Conservation (phyloP, 2,797 vertebrate genomes). For the Pipistrellus nathusii region DNA sequence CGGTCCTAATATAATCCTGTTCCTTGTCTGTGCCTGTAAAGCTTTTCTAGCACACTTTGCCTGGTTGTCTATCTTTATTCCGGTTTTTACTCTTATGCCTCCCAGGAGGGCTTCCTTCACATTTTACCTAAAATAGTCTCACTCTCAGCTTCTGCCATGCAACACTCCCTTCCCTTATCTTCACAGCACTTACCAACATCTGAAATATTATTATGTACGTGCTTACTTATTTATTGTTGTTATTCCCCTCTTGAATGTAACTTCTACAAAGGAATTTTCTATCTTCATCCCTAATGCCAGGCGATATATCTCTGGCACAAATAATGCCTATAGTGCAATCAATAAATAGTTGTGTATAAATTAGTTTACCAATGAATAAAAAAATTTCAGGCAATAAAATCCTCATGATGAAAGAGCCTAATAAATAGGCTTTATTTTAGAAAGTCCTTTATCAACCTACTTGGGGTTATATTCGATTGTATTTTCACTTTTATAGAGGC, state of each 20-base stretch:
- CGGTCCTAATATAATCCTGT: not conserved
- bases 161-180: not conserved
- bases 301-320: not conserved
- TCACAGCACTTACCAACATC: not conserved
- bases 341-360: not conserved
- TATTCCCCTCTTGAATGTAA: not conserved
- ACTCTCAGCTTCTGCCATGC: not conserved
- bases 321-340: not conserved
- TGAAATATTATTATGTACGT: not conserved
- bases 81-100: not conserved
- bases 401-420: constrained; percentile 9
- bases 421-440: not conserved
- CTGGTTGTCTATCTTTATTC: not conserved
- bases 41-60: not conserved
- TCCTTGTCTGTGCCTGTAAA: not conserved
- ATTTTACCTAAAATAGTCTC: not conserved
- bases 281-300: not conserved
- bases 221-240: not conserved
- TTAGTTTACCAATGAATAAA: not conserved
- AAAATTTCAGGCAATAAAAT: constrained; percentile 20
- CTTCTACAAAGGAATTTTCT: not conserved
- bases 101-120: not conserved
- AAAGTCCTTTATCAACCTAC: constrained; percentile 1
- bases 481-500: not conserved
- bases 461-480: not conserved